Conservation (phyloP, 2,888 invertebrate genomes). For the Heliconius ethilla region DNA sequence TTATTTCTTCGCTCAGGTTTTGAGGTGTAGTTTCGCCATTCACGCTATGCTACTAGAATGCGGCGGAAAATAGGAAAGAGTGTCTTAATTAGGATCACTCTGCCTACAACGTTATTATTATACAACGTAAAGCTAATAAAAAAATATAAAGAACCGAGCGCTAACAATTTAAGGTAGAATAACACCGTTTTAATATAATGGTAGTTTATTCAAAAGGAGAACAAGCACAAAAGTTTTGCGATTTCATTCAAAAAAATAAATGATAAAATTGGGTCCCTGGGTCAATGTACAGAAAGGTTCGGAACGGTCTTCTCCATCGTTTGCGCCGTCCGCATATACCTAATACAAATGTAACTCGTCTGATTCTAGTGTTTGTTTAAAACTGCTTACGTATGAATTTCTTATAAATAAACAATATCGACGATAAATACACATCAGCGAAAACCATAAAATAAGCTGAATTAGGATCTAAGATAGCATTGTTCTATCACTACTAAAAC, state of each 20-base stretch:
- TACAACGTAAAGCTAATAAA: neutral
- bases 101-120: too few species aligned
- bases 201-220: slow-evolving; percentile 1
- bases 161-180: neutral
- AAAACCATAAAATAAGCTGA: slow-evolving; percentile 24
- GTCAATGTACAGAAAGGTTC: slow-evolving; percentile 15
- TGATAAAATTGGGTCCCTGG: slow-evolving; percentile 1
- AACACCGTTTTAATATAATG: neutral
- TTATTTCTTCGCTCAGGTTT: too few species aligned
- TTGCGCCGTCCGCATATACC: slow-evolving; percentile 27
- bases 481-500: neutral
- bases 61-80: too few species aligned
- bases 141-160: neutral
- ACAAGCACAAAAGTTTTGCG: neutral
- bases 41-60: too few species aligned
- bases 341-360: slow-evolving; percentile 28
- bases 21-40: too few species aligned
- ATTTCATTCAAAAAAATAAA: neutral
- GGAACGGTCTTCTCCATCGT: slow-evolving; percentile 15
- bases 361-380: slow-evolving; percentile 7
- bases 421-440: slow-evolving; percentile 19
- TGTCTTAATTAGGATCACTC: too few species aligned
- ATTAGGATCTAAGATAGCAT: slow-evolving; percentile 10
- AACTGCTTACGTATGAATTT: too few species aligned
- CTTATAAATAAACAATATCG: slow-evolving; percentile 32